phyloP scores from a whole-genome alignment of 2,888 invertebrate genomes.

The Morpho deidamia region DNA sequence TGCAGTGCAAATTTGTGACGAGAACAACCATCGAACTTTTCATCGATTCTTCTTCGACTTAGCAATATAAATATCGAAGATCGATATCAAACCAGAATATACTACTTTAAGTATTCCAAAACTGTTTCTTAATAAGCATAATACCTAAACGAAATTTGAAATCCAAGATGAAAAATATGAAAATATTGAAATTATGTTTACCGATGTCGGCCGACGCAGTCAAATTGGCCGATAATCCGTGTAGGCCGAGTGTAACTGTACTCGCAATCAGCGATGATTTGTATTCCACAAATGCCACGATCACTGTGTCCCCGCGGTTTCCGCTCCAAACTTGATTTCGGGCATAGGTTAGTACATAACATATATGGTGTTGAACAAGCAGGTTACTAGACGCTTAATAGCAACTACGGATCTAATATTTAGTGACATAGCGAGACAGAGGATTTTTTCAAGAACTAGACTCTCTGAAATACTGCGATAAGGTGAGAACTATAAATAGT shows the following conservation, averaged over 20 bases:
- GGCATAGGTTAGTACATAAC: not conserved
- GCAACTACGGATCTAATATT: no score
- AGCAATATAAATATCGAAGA: no score
- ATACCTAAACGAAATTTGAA: not conserved
- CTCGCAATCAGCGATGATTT: conserved; percentile 32
- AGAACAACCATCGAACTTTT: no score
- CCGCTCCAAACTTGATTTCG: not conserved
- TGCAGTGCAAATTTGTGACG: no score
- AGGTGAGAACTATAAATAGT: no score
- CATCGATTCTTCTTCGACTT: no score
- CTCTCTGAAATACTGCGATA: no score
- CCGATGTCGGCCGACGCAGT: not conserved
- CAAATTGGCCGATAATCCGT: conserved; percentile 15
- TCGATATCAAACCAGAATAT: not conserved
- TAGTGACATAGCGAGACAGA: no score
- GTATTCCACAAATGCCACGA: conserved; percentile 41
- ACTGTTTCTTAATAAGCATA: no score
- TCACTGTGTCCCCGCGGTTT: conserved; percentile 7
- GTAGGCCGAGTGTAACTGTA: conserved; percentile 25
- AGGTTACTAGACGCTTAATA: no score
- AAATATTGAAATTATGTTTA: conserved; percentile 4
- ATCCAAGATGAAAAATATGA: not conserved
- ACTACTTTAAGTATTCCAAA: not conserved
- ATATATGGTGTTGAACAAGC: no score
- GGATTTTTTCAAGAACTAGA: no score